Percentiles rank a stretch among this genome's conserved stretches.
Conservation (phyloP, 2,797 vertebrate genomes). For the Betta splendens region DNA sequence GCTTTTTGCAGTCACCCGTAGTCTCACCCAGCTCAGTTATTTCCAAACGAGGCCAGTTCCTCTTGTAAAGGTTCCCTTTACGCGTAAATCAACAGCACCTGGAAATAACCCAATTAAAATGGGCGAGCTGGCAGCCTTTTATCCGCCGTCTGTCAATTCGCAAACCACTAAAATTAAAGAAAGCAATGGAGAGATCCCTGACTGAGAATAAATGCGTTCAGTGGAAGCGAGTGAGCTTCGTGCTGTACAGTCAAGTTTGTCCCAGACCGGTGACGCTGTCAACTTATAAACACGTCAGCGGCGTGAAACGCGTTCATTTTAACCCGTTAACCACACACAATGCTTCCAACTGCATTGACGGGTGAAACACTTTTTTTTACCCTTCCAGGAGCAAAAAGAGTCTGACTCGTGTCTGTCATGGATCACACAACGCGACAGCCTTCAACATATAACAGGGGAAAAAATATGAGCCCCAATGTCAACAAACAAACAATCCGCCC, state of each 20-base stretch:
- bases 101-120: slow-evolving; percentile 50
- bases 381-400: slow-evolving; percentile 5
- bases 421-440: not conserved
- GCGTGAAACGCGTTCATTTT: slow-evolving; percentile 7
- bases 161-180: slow-evolving; percentile 21
- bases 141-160: slow-evolving; percentile 5
- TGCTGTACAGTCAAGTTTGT: not conserved
- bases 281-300: slow-evolving; percentile 4
- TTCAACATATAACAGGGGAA: not conserved
- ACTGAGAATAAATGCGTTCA: not conserved
- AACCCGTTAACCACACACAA: slow-evolving; percentile 20
- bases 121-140: not conserved
- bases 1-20: slow-evolving; percentile 22
- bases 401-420: not conserved
- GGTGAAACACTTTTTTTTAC: slow-evolving; percentile 25
- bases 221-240: not conserved
- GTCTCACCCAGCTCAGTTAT: slow-evolving; percentile 22
- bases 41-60: slow-evolving; percentile 31
- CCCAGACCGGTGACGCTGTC: slow-evolving; percentile 20
- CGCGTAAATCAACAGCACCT: slow-evolving; percentile 41
- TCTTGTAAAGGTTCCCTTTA: slow-evolving; percentile 29
- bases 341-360: slow-evolving; percentile 16
- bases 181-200: not conserved
- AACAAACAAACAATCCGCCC: slow-evolving; percentile 11
- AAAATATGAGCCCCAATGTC: slow-evolving; percentile 17